Base-by-base conservation (phyloP, 2,888 invertebrate species). In the Cactoblastis cactorum region DNA sequence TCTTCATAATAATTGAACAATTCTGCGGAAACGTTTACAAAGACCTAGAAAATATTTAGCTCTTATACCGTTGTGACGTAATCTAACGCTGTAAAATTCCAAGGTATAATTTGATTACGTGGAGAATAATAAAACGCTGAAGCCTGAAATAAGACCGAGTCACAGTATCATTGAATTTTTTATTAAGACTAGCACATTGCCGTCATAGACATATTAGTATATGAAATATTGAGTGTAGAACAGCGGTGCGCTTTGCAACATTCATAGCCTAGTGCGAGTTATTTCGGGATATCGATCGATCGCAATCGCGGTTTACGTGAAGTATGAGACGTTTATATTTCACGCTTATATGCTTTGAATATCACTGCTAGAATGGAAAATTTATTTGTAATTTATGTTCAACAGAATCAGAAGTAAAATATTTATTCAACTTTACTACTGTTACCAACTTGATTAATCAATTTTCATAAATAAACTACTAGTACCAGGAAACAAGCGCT, bases 281-380 rank as follows among this genome's bases (percentile, higher is more conserved):
- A 83, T 83, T 84, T 81, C 78, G 74, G 71, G 71, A 66, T 77
- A 83, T 82, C 85, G 81, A 86, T 86, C 70, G 67, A 71, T 70
- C 54, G 58, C 56, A 66, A 60, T 60, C 59, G 51, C 55, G 56
- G 59, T 53, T 59, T 50, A 50, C 54, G 53, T 51, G 57, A 55
- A 62, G 56, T 52, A 61, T 52, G 58, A 65, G 67, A 67, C 59
- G 56, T 61, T 67, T 63, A 65, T 55, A 62, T 61, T 50, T 52
- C 41, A 57, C 52, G 49, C 43, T 59, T 60, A 59, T 59, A 56
- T 52, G 46, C 47, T 58, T 58, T 52, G 55, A 53, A 52, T 57
- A 59, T 57, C 51, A 55, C 52, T 59, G 54, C 59, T 58, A 56
- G 41, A 53, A 49, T 39, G 50, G 53, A 24, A 52, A 52, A 49